phyloP scores from a whole-genome alignment of 2,888 invertebrate genomes.

The Coenonympha arcania region DNA sequence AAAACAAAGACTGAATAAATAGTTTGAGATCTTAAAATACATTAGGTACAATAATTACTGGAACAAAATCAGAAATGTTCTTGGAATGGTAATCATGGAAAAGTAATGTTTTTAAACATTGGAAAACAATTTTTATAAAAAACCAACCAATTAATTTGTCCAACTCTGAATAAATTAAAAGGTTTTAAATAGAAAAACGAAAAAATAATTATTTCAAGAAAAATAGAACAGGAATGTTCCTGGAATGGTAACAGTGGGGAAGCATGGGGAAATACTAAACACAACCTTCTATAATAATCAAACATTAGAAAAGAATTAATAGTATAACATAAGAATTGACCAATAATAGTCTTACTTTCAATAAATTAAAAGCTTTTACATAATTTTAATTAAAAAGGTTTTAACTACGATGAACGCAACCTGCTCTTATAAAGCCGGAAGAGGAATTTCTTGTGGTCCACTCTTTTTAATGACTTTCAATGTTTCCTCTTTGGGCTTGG shows the following conservation, averaged over 20 bases:
- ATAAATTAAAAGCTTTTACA: conserved; percentile 1
- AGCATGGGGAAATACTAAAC: neutral
- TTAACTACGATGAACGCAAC: conserved; percentile 15
- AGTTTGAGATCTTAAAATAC: neutral
- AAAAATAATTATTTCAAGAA: too few relatives aligned
- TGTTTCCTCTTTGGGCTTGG: conserved; percentile 68
- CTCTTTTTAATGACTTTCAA: conserved; percentile 76
- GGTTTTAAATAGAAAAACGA: too few relatives aligned
- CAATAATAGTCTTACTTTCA: neutral
- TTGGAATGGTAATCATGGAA: conserved; percentile 12
- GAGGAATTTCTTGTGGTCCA: conserved; percentile 68
- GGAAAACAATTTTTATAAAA: neutral
- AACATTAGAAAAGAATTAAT: neutral
- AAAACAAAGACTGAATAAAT: too few relatives aligned
- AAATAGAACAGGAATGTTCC: conserved; percentile 14
- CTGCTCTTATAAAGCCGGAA: conserved; percentile 43
- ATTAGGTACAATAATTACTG: too few relatives aligned
- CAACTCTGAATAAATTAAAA: too few relatives aligned
- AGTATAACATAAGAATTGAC: neutral
- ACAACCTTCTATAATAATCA: neutral
- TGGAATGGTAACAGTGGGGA: conserved; percentile 11
- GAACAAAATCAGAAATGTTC: conserved; percentile 14
- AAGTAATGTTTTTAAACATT: neutral
- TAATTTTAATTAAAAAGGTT: neutral
- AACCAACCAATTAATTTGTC: too few relatives aligned